Evolutionary conservation across 2,888 invertebrate species (phyloP), one percentile per base, ranked within the genome.

Genomic region (Choreutis nemorana): DNA sequence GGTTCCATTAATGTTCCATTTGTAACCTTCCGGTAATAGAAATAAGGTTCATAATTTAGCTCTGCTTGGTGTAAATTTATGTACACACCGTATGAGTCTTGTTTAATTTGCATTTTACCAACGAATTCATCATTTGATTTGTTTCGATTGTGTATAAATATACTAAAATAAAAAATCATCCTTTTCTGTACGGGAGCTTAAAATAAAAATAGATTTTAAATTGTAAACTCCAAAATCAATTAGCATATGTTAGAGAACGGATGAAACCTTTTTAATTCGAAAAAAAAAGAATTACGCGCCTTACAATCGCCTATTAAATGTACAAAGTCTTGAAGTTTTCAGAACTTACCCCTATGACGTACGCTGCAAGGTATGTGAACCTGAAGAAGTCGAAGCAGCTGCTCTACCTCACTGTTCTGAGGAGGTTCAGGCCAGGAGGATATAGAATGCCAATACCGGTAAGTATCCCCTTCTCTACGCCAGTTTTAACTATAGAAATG

Each of bases 291-390:
- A 6, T 21, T 21, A 21, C n/a, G 9, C n/a, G 9, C 5, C 6
- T 6, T 23, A 23, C n/a, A n/a, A n/a, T n/a, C 16, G 12, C 9
- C 27, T 15, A 10, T n/a, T n/a, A n/a, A n/a, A n/a, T n/a, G n/a
- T n/a, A n/a, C n/a, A n/a, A n/a, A n/a, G n/a, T n/a, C n/a, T n/a
- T n/a, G n/a, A n/a, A n/a, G 30, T 29, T 63, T 59, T 21, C 57
- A 90, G 90, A 55, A 14, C 71, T 91, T 54, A 82, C 83, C 0
- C 87, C 90, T 0, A 80, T 90, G 61, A 82, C 86, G 32, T 93
- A 91, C 48, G 77, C 89, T 0, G 81, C 84, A 28, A 81, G 85
- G 22, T 83, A 87, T 49, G 87, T 90, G 1, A 81, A 75, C 32
- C 62, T 89, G 8, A 82, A 85, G 26, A 84, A 82, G 35, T 79